Conservation (phyloP, 2,113 vertebrate species). For the Alouatta palliata region DNA sequence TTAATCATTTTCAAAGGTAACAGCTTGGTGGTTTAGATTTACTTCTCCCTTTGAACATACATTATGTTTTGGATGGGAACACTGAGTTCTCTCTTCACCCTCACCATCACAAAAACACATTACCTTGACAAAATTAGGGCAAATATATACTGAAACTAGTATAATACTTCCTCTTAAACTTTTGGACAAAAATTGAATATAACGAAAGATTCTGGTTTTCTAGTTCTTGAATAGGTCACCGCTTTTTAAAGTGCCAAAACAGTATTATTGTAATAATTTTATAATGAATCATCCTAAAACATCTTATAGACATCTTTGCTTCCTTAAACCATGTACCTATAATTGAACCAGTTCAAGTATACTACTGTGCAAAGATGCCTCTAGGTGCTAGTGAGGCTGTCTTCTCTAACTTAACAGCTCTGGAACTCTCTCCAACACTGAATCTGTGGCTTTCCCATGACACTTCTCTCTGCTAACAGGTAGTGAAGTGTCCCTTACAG, state of each 20-base stretch:
- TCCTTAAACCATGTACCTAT: not conserved
- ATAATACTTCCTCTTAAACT: conserved; percentile 38
- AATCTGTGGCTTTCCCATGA: not conserved
- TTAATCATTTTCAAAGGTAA: conserved; percentile 77
- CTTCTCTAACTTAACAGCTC: not conserved
- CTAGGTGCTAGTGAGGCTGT: not conserved
- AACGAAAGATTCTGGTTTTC: conserved; percentile 25
- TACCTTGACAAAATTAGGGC: conserved; percentile 9
- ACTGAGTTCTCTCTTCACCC: not conserved
- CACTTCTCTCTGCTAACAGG: not conserved
- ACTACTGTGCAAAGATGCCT: not conserved
- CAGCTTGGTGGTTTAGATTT: conserved; percentile 71
- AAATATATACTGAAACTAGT: conserved; percentile 30
- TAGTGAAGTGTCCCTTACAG: not conserved
- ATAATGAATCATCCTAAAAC: not conserved
- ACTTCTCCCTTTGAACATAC: conserved; percentile 72
- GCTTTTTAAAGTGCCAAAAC: not conserved
- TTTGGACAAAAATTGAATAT: conserved; percentile 22
- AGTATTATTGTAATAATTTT: conserved; percentile 28
- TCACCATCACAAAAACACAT: not conserved
- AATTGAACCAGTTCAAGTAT: not conserved
- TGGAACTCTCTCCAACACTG: not conserved
- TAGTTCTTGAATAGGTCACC: not conserved
- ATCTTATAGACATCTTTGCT: not conserved
- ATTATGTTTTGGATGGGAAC: conserved; percentile 44